A percentile compares a stretch with the other conserved stretches of the same genome.
phyloP scores from a whole-genome alignment of 1,140 invertebrate species.

The Hermatobates lingyangjiaoensis region DNA sequence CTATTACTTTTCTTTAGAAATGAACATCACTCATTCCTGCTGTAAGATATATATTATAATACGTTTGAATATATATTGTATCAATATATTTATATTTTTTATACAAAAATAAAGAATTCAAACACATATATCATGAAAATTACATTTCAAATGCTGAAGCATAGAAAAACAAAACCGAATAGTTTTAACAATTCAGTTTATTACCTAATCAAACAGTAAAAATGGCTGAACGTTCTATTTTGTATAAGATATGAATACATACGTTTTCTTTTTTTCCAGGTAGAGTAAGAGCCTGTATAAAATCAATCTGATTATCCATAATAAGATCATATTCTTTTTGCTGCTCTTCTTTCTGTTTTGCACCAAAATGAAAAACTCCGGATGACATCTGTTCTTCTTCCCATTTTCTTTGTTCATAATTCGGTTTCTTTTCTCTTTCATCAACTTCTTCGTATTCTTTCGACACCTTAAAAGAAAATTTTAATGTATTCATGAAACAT shows the following conservation, averaged over 20 bases:
- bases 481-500: neutral
- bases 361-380: slow-evolving; percentile 83
- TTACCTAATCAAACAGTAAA: too few relatives aligned
- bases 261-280: slow-evolving; percentile 49
- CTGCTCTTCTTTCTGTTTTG: slow-evolving; percentile 56
- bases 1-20: too few relatives aligned
- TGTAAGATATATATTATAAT: too few relatives aligned
- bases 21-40: too few relatives aligned
- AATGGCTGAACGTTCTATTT: too few relatives aligned
- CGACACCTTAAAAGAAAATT: neutral
- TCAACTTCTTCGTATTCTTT: slow-evolving; percentile 73
- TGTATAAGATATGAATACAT: slow-evolving; percentile 13
- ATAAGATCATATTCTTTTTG: slow-evolving; percentile 82
- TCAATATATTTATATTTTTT: too few relatives aligned
- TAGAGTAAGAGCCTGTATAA: slow-evolving; percentile 81
- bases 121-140: too few relatives aligned
- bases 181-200: neutral
- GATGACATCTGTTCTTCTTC: slow-evolving; percentile 92
- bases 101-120: too few relatives aligned
- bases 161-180: neutral
- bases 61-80: too few relatives aligned
- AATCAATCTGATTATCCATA: slow-evolving; percentile 92
- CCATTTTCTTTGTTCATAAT: slow-evolving; percentile 94
- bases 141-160: too few relatives aligned
- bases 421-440: slow-evolving; percentile 60